A percentile compares a stretch with the other conserved stretches of the same genome.
phyloP scores from a whole-genome alignment of 2,888 invertebrate species.

The Pasiphila rectangulata region DNA sequence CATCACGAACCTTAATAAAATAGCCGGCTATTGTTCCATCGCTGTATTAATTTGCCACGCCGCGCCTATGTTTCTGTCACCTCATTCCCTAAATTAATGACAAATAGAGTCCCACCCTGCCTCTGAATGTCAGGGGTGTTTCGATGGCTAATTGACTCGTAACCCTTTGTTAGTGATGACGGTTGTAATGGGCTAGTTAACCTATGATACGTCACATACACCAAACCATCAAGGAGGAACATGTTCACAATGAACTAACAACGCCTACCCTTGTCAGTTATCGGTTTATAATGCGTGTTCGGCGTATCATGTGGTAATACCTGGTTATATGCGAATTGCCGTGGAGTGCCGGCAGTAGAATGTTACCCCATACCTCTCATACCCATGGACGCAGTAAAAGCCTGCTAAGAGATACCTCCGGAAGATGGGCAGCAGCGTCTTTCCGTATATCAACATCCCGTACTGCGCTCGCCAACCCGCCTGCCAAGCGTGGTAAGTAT shows the following conservation, averaged over 20 bases:
- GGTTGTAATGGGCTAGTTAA: conserved; percentile 58
- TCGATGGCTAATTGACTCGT: conserved; percentile 74
- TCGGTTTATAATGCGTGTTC: neutral
- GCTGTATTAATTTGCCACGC: conserved; percentile 67
- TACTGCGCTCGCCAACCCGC: too few relatives aligned
- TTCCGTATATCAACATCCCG: too few relatives aligned
- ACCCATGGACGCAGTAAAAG: too few relatives aligned
- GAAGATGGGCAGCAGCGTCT: too few relatives aligned
- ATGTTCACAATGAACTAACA: conserved; percentile 16
- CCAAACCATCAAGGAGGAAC: conserved; percentile 23
- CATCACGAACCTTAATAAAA: conserved; percentile 21
- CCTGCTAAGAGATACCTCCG: too few relatives aligned
- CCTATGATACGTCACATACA: conserved; percentile 49
- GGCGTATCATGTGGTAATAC: neutral
- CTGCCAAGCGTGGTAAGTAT: too few relatives aligned
- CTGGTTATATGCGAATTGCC: too few relatives aligned
- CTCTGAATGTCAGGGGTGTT: conserved; percentile 67
- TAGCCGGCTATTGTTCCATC: conserved; percentile 23
- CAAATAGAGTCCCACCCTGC: conserved; percentile 67
- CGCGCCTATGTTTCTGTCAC: conserved; percentile 73
- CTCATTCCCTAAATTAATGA: conserved; percentile 77
- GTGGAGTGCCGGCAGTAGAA: too few relatives aligned
- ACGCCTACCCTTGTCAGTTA: conserved; percentile 14
- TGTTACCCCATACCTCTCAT: too few relatives aligned
- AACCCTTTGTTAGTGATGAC: conserved; percentile 65